Evolutionary conservation across 1,140 invertebrate species (phyloP).

Genomic region (Adelges cooleyi): DNA sequence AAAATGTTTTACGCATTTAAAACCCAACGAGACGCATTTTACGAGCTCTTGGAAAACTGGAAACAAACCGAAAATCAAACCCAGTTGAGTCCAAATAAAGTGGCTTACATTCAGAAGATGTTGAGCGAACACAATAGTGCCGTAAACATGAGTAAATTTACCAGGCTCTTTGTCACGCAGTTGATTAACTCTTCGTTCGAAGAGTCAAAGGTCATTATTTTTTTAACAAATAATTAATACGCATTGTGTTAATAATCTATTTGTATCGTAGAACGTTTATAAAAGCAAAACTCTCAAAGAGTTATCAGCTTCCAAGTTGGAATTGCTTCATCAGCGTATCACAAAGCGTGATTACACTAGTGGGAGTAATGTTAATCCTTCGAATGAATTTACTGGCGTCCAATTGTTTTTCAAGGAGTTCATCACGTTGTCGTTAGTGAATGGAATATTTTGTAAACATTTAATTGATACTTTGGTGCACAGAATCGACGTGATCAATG

Average conservation of each 20-base stretch:
- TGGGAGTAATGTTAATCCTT: conserved; percentile 6
- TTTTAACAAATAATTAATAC: no score
- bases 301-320: conserved; percentile 5
- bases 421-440: neutral
- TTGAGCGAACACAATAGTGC: neutral
- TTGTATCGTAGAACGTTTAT: conserved; percentile 15
- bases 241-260: no score
- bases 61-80: conserved; percentile 1
- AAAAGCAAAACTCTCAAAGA: conserved; percentile 11
- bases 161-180: conserved; percentile 12
- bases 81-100: neutral
- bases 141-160: conserved; percentile 21
- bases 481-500: conserved; percentile 13
- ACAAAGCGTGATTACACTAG: conserved; percentile 25
- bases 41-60: conserved; percentile 19
- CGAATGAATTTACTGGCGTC: conserved; percentile 13
- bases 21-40: conserved; percentile 14
- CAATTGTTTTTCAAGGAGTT: conserved; percentile 14
- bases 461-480: conserved; percentile 11
- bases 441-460: conserved; percentile 11
- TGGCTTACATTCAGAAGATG: neutral
- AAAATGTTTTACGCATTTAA: conserved; percentile 23
- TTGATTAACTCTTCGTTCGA: conserved; percentile 18
- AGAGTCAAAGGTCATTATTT: conserved; percentile 12
- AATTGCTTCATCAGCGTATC: conserved; percentile 15